phyloP scores from a whole-genome alignment of 2,797 vertebrate genomes.

The Neosalanx taihuensis region DNA sequence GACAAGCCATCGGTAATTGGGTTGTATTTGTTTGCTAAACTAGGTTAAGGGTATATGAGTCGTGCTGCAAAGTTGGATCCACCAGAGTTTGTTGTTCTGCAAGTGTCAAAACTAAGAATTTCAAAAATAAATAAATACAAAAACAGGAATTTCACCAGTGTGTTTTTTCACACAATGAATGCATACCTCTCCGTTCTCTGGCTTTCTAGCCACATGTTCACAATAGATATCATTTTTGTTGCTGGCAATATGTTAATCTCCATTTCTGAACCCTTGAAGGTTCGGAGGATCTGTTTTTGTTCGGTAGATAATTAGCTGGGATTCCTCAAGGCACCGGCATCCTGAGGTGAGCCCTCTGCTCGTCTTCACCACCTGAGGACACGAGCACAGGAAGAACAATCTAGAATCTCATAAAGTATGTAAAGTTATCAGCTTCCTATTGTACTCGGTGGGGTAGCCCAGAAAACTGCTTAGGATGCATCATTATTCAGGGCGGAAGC shows the following conservation, averaged over 20 bases:
- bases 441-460: constrained; percentile 42
- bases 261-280: background rate
- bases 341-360: constrained; percentile 44
- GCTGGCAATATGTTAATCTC: constrained; percentile 2
- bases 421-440: constrained; percentile 42
- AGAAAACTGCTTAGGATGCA: constrained; percentile 41
- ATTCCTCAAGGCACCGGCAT: constrained; percentile 31
- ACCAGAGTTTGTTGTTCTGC: background rate
- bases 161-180: constrained; percentile 17
- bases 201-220: no score
- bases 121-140: no score
- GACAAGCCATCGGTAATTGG: constrained; percentile 12
- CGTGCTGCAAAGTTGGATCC: constrained; percentile 5
- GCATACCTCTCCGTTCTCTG: constrained; percentile 7
- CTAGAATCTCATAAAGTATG: constrained; percentile 49
- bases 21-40: constrained; percentile 22
- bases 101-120: background rate
- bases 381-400: constrained; percentile 37
- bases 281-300: constrained; percentile 21
- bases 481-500: constrained; percentile 40
- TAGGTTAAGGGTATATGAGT: constrained; percentile 28
- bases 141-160: background rate
- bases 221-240: background rate
- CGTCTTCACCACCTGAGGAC: constrained; percentile 35
- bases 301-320: constrained; percentile 36